These are phyloP conservation scores for Cryptus viduatorius DNA, from an alignment of 2,888 invertebrate species.

Conservation along the genomic window DNA sequence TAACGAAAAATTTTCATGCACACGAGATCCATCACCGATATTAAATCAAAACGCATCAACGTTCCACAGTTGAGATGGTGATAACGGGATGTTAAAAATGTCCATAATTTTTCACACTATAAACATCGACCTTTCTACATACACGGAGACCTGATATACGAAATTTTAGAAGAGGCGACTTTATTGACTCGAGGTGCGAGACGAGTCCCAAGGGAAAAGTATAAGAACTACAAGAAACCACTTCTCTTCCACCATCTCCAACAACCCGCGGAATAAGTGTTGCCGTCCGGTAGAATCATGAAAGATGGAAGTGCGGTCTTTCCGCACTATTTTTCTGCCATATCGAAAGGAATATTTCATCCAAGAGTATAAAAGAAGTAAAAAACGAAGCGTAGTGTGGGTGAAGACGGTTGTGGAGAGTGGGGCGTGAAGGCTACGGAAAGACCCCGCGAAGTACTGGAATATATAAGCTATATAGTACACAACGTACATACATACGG, in stretches of 20 bases:
- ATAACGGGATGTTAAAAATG: not conserved
- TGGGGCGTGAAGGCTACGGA: no score
- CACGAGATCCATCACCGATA: not conserved
- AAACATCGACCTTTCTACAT: constrained; percentile 7
- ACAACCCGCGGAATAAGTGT: constrained; percentile 38
- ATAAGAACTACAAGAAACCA: constrained; percentile 12
- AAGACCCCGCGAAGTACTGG: constrained; percentile 14
- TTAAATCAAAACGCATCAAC: not conserved
- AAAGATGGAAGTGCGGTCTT: constrained; percentile 18
- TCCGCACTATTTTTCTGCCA: constrained; percentile 47
- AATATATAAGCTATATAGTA: constrained; percentile 32
- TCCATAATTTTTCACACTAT: constrained; percentile 13
- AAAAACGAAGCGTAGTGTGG: constrained; percentile 28
- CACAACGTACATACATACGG: constrained; percentile 36
- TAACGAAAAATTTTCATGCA: not conserved
- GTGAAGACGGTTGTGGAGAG: no score
- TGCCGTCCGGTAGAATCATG: constrained; percentile 10
- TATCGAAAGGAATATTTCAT: constrained; percentile 54
- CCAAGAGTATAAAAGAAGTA: constrained; percentile 43
- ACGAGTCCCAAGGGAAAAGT: constrained; percentile 26
- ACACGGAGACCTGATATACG: not conserved
- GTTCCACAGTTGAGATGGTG: not conserved
- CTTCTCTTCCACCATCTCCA: constrained; percentile 17
- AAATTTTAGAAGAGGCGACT: constrained; percentile 10
- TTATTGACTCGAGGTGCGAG: constrained; percentile 16